Percentiles rank a stretch among this genome's conserved stretches.
These are phyloP conservation scores for Drosophila recens DNA, from an alignment of 2,888 invertebrate species.

Conservation along the genomic window DNA sequence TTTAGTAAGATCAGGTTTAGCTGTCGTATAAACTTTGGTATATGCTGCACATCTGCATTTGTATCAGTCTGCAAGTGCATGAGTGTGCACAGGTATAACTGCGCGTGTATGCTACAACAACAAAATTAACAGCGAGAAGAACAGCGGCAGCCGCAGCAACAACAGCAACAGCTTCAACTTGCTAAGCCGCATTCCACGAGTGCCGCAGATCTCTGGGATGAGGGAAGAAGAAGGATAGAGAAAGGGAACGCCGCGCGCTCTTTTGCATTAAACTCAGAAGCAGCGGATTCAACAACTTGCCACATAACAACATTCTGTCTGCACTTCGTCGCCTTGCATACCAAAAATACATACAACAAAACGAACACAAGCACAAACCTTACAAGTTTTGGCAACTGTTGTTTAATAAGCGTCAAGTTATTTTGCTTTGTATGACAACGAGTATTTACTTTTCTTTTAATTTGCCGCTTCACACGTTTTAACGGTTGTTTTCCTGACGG, in stretches of 20 bases:
- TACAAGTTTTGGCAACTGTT: background rate
- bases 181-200: constrained; percentile 72
- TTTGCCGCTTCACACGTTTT: constrained; percentile 8
- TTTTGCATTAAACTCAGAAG: constrained; percentile 42
- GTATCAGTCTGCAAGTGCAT: constrained; percentile 18
- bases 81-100: constrained; percentile 23
- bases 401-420: background rate
- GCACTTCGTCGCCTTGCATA: constrained; percentile 32
- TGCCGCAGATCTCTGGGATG: constrained; percentile 33
- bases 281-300: constrained; percentile 49
- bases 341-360: constrained; percentile 8
- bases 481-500: constrained; percentile 8
- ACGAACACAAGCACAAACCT: background rate
- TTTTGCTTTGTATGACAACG: background rate
- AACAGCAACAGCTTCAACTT: constrained; percentile 60
- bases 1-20: background rate
- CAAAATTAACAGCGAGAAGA: constrained; percentile 19
- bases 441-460: background rate
- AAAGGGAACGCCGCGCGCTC: constrained; percentile 40
- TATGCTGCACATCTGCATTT: constrained; percentile 61
- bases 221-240: constrained; percentile 28
- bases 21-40: background rate
- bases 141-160: constrained; percentile 4
- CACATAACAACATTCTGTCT: constrained; percentile 47
- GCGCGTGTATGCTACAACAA: constrained; percentile 26